phyloP scores from a whole-genome alignment of 1,140 invertebrate species.

The Polyergus mexicanus region DNA sequence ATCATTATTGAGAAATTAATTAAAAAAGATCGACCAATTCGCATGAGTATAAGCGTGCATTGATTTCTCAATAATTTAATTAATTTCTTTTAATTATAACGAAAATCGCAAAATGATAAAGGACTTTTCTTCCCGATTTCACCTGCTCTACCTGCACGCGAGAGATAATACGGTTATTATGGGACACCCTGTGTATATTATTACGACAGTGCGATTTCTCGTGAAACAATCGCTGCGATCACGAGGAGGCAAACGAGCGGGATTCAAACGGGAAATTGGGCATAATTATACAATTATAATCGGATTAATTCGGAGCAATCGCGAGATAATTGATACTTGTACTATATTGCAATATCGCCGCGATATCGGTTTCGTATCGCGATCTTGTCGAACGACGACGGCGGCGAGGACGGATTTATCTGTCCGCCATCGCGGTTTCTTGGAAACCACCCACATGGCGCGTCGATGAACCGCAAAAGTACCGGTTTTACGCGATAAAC shows the following conservation, averaged over 20 bases:
- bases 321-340: slow-evolving; percentile 6
- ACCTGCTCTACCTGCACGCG: too few species aligned
- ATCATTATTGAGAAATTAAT: too few species aligned
- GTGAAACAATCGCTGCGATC: background rate
- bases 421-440: slow-evolving; percentile 13
- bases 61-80: too few species aligned
- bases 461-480: slow-evolving; percentile 18
- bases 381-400: background rate
- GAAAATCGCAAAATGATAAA: too few species aligned
- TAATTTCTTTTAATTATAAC: too few species aligned
- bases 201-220: background rate
- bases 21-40: too few species aligned
- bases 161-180: too few species aligned
- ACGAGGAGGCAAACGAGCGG: background rate
- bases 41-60: too few species aligned
- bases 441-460: slow-evolving; percentile 33
- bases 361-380: background rate
- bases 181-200: background rate
- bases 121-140: too few species aligned
- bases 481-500: slow-evolving; percentile 60
- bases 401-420: slow-evolving; percentile 2
- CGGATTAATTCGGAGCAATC: background rate
- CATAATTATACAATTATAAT: background rate
- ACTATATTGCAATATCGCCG: background rate
- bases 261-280: background rate